Percentiles rank a stretch among this genome's conserved stretches.
Evolutionary conservation across 1,140 invertebrate species (phyloP).

Genomic region (Heliconius hermathena): DNA sequence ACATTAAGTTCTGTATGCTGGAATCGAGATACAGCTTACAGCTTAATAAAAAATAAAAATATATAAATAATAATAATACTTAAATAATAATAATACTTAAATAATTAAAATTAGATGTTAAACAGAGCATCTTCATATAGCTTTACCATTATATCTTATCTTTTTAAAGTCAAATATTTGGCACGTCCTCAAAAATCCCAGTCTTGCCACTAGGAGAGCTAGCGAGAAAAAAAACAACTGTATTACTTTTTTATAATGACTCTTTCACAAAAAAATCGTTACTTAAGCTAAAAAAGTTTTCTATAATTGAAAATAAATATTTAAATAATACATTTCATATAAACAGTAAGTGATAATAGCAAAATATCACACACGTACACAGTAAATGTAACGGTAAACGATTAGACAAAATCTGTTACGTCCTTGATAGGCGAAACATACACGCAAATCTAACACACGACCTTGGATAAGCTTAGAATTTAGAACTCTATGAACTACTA

Average conservation of each 20-base stretch:
- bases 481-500: background rate
- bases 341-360: background rate
- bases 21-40: too few relatives aligned
- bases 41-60: too few relatives aligned
- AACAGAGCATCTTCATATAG: background rate
- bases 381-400: background rate
- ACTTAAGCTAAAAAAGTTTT: background rate
- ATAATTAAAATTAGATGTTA: background rate
- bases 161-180: background rate
- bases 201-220: background rate
- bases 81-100: too few relatives aligned
- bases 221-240: background rate
- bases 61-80: too few relatives aligned
- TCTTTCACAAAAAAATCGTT: background rate
- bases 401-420: slow-evolving; percentile 16
- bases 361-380: background rate
- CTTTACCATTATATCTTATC: background rate
- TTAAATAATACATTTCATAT: background rate
- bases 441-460: slow-evolving; percentile 9
- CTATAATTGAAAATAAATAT: background rate
- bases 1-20: too few relatives aligned
- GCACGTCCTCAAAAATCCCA: background rate
- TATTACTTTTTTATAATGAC: background rate
- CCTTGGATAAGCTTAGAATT: slow-evolving; percentile 2
- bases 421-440: slow-evolving; percentile 16